Evolutionary conservation across 2,888 invertebrate species (phyloP), one percentile per base, ranked within the genome.

Genomic region (Drosophila paracracens): DNA sequence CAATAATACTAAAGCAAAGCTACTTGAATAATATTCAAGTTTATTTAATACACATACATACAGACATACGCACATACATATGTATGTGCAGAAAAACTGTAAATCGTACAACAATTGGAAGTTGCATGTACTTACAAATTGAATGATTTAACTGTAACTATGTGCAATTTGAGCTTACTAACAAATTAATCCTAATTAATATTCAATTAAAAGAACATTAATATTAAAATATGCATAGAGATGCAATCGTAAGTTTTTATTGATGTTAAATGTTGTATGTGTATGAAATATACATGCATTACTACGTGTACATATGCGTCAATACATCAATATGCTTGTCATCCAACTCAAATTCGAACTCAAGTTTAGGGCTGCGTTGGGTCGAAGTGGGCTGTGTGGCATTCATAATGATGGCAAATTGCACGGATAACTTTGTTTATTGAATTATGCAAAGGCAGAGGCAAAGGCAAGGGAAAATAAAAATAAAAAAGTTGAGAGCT

Each of bases 111-210:
- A 43, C 54, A 58, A 54, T 35, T 74, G 74, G 62, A 76, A 71
- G 65, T 40, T 56, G 63, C 51, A 70, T 52, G 59, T 63, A 67
- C 33, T 43, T 56, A 31, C 35, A 27, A 64, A 38, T 67, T 50
- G 27, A 48, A 43, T 21, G 43, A 62, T 70, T 67, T 66, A 70
- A 76, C 61, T 67, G 69, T 70, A 79, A 84, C 70, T 61, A 61
- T 73, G 82, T 80, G 82, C 82, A 87, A 82, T 83, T 84, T 80
- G 87, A 83, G 83, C 83, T 87, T 78, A 77, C 48, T 10, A 31
- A 50, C 6, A n/a, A 33, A 33, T 33, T 33, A 59, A 60, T 35
- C 33, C 58, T 54, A 70, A 46, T 48, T 36, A 43, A 58, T 38
- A 53, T 38, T 53, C 25, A 72, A 56, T 33, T 8, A 46, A 46